Evolutionary conservation across 2,113 vertebrate species (phyloP).

Genomic region (Notiomystis cincta): DNA sequence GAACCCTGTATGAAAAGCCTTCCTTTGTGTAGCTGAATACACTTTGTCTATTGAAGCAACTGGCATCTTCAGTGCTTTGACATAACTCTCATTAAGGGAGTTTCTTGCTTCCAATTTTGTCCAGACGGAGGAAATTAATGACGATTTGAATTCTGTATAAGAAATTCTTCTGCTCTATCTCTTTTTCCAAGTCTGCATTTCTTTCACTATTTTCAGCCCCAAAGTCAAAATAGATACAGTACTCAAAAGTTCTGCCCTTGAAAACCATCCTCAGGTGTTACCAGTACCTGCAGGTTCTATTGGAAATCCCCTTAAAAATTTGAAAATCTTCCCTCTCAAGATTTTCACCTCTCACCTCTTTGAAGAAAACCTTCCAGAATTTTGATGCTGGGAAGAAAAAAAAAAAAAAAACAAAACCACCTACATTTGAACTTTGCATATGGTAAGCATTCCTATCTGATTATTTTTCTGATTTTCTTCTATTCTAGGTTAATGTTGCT

Average conservation of each 20-base stretch:
- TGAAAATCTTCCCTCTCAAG: neutral
- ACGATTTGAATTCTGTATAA: neutral
- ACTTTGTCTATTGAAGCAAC: neutral
- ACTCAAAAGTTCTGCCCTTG: neutral
- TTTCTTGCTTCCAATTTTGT: neutral
- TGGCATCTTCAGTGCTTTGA: neutral
- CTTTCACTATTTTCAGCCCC: neutral
- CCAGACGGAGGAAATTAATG: neutral
- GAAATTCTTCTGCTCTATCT: neutral
- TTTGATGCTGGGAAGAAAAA: neutral
- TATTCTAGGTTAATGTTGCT: neutral
- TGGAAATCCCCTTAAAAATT: neutral
- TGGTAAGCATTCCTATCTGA: neutral
- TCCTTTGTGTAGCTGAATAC: neutral
- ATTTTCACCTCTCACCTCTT: neutral
- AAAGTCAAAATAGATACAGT: neutral
- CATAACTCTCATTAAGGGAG: neutral
- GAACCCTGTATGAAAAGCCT: neutral
- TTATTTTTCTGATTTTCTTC: constrained; percentile 4
- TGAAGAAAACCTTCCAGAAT: neutral
- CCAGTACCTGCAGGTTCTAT: neutral
- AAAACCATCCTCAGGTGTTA: neutral
- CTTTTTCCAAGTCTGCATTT: neutral
- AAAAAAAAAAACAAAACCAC: too few species aligned
- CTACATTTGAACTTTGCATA: neutral